Evolutionary conservation across 2,797 vertebrate genomes (phyloP).

Genomic region (Clamator glandarius): DNA sequence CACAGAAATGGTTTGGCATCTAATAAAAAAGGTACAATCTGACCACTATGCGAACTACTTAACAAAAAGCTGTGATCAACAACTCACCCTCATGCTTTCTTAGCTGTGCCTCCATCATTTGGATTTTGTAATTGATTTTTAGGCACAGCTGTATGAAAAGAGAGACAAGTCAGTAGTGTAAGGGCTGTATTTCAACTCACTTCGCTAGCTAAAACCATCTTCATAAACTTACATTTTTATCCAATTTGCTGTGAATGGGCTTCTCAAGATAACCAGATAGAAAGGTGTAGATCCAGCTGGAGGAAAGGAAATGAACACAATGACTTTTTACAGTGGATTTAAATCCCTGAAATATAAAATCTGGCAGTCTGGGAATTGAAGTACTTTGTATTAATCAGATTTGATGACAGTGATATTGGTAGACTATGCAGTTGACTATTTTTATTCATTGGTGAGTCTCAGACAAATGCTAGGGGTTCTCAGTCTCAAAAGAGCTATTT

Average conservation of each 20-base stretch:
- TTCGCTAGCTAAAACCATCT: neutral
- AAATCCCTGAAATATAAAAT: neutral
- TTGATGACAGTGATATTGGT: neutral
- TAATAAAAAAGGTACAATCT: neutral
- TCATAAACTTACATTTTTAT: constrained; percentile 66
- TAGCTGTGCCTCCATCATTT: constrained; percentile 57
- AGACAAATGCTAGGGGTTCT: neutral
- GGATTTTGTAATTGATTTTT: constrained; percentile 45
- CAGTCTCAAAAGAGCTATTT: neutral
- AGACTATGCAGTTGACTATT: neutral
- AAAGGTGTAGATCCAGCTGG: constrained; percentile 69
- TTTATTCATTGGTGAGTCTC: neutral
- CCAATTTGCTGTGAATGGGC: constrained; percentile 57
- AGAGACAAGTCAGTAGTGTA: neutral
- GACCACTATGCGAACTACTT: neutral
- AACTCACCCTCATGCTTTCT: constrained; percentile 68
- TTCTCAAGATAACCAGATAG: constrained; percentile 70
- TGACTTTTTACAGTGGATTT: neutral
- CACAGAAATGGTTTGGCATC: neutral
- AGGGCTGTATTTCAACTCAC: neutral
- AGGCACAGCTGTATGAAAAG: constrained; percentile 61
- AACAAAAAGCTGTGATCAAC: neutral
- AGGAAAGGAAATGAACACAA: neutral
- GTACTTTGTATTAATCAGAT: neutral
- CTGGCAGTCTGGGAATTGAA: neutral